Evolutionary conservation across 2,888 invertebrate species (phyloP).

Genomic region (Aricia artaxerxes): DNA sequence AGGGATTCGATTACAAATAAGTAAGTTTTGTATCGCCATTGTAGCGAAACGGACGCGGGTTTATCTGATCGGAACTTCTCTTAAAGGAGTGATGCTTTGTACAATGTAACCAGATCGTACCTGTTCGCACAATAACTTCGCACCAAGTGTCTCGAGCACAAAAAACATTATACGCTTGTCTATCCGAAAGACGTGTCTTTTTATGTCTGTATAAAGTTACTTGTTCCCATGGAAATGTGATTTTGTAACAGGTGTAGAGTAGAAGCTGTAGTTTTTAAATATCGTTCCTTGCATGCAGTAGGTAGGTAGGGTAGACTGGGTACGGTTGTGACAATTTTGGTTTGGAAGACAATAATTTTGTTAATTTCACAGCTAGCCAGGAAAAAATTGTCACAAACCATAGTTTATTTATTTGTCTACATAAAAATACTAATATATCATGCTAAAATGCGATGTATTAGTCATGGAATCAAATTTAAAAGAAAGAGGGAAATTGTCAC

Average conservation of each 20-base stretch:
- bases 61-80: slow-evolving; percentile 78
- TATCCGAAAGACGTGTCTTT: slow-evolving; percentile 26
- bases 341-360: too few relatives aligned
- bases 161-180: slow-evolving; percentile 28
- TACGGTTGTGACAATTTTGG: too few relatives aligned
- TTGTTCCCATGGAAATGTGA: not conserved
- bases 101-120: slow-evolving; percentile 74
- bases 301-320: too few relatives aligned
- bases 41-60: slow-evolving; percentile 64
- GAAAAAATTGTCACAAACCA: too few relatives aligned
- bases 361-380: too few relatives aligned
- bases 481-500: too few relatives aligned
- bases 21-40: slow-evolving; percentile 59
- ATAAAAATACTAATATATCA: too few relatives aligned
- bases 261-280: not conserved
- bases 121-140: slow-evolving; percentile 69
- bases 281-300: not conserved
- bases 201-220: slow-evolving; percentile 1
- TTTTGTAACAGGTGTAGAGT: not conserved
- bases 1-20: slow-evolving; percentile 51
- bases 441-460: too few relatives aligned
- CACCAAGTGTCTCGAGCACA: slow-evolving; percentile 52
- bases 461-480: too few relatives aligned
- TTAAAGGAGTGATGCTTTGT: slow-evolving; percentile 73
- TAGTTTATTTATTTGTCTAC: too few relatives aligned